A percentile compares a stretch with the other conserved stretches of the same genome.
Evolutionary conservation across 1,140 invertebrate species (phyloP).

Genomic region (Papilio xuthus): DNA sequence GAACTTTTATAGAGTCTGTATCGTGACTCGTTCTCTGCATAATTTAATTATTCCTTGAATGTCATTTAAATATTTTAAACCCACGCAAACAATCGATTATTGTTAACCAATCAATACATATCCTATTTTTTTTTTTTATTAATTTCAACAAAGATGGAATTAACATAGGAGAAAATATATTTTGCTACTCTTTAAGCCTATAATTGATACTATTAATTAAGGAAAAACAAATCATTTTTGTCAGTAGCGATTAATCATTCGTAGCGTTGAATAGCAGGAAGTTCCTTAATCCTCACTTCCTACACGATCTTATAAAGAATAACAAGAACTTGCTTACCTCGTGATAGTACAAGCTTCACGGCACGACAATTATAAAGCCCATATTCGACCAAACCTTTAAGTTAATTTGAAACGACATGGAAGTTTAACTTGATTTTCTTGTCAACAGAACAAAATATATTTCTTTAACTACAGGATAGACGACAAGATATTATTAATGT

Average conservation of each 20-base stretch:
- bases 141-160: no score
- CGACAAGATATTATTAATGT: not conserved
- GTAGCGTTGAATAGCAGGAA: not conserved
- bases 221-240: not conserved
- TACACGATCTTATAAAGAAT: constrained; percentile 9
- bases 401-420: not conserved
- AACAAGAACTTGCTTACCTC: not conserved
- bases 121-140: not conserved
- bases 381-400: not conserved
- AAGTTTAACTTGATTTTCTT: not conserved
- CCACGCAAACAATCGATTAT: not conserved
- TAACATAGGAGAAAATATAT: no score
- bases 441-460: no score
- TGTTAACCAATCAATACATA: not conserved
- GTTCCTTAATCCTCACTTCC: not conserved
- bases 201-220: not conserved
- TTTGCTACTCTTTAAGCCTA: not conserved
- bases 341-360: not conserved
- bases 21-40: not conserved
- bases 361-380: not conserved
- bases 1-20: not conserved
- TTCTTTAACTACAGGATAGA: not conserved
- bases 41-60: not conserved
- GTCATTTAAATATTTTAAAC: not conserved
- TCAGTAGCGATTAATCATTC: not conserved